Conservation (phyloP, 2,113 vertebrate species). For the Amphilophus citrinellus region DNA sequence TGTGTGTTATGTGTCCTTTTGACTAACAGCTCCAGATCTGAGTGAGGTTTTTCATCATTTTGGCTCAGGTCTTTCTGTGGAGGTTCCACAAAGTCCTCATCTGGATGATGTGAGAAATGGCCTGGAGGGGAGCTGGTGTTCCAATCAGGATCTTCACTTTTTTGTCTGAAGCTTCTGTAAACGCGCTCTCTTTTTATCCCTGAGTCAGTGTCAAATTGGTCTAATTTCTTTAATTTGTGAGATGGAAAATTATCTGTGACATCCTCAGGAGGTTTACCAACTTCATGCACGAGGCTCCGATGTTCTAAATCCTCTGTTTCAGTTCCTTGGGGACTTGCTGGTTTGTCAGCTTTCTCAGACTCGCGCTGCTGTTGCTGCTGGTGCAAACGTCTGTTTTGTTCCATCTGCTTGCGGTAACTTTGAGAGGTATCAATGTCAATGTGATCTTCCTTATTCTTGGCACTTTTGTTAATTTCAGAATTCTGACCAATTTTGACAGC, state of each 20-base stretch:
- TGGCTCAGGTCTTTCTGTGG: conserved; percentile 88
- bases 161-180: conserved; percentile 93
- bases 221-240: conserved; percentile 92
- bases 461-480: conserved; percentile 82
- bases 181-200: conserved; percentile 92
- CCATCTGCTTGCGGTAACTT: conserved; percentile 99
- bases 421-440: conserved; percentile 98
- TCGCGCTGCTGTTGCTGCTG: conserved; percentile 93
- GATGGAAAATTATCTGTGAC: conserved; percentile 97
- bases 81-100: conserved; percentile 84
- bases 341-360: conserved; percentile 92
- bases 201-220: conserved; percentile 89
- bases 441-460: conserved; percentile 86
- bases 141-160: conserved; percentile 93
- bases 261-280: conserved; percentile 96
- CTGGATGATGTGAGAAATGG: conserved; percentile 84
- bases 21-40: conserved; percentile 86
- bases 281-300: conserved; percentile 95
- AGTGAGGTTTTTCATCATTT: conserved; percentile 87
- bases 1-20: conserved; percentile 86
- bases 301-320: conserved; percentile 94
- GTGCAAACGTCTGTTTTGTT: conserved; percentile 91
- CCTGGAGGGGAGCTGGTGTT: conserved; percentile 86
- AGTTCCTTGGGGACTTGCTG: conserved; percentile 87
- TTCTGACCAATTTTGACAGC: conserved; percentile 79